Conservation (phyloP, 2,888 invertebrate genomes). For the Aspidapion aeneum region DNA sequence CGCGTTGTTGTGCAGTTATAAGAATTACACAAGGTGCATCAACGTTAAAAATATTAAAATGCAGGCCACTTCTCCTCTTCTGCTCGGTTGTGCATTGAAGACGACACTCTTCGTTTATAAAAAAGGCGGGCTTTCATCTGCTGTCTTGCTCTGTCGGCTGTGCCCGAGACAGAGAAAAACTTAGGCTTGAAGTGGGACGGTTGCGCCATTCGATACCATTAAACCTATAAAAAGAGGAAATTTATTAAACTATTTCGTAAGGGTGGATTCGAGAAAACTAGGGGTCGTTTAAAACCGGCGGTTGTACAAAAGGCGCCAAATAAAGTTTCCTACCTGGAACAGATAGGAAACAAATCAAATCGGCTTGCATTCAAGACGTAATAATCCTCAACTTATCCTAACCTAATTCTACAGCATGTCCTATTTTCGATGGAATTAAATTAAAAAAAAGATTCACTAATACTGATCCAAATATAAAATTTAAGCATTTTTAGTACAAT, state of each 20-base stretch:
- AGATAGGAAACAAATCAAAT: too few species aligned
- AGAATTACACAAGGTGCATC: constrained; percentile 17
- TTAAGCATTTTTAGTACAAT: too few species aligned
- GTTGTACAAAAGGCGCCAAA: constrained; percentile 30
- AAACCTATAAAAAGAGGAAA: constrained; percentile 39
- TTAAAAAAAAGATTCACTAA: too few species aligned
- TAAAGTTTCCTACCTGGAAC: too few species aligned
- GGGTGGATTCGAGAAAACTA: constrained; percentile 38
- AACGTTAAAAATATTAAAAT: constrained; percentile 26
- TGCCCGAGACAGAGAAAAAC: constrained; percentile 28
- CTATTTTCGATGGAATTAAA: too few species aligned
- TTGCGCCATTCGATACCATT: constrained; percentile 29
- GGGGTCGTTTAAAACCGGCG: constrained; percentile 35
- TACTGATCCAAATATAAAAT: too few species aligned
- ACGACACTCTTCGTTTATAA: constrained; percentile 40
- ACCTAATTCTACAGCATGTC: too few species aligned
- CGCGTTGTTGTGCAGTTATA: constrained; percentile 16
- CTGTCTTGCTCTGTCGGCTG: constrained; percentile 27
- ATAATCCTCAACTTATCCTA: too few species aligned
- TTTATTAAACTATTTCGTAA: constrained; percentile 40
- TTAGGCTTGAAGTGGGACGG: constrained; percentile 25
- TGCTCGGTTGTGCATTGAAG: constrained; percentile 41
- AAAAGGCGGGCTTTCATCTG: constrained; percentile 44
- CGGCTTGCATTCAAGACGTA: too few species aligned
- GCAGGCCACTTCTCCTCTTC: background rate